Evolutionary conservation across 2,888 invertebrate species (phyloP), one percentile per base, ranked within the genome.

Genomic region (Cryptus armator): DNA sequence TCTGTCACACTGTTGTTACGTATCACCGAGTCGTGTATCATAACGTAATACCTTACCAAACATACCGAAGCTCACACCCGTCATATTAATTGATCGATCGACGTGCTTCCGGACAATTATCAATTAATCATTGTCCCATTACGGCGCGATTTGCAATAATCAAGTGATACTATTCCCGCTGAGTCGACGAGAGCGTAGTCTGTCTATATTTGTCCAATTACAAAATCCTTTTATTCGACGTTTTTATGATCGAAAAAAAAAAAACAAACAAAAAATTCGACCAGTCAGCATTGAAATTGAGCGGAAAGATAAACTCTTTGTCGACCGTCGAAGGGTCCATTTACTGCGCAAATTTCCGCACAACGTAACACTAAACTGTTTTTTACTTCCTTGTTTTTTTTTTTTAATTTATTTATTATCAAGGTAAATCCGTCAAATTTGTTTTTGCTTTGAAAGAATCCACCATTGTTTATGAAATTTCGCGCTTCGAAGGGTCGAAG

Each of bases 41-140:
- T 56, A 32, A 62, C 67, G 67, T 43, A 59, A 68, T 68, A 44
- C 64, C 32, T 10, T n/a, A 62, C 32, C 9, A 53, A 68, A 32
- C 59, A 62, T 46, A n/a, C 64, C 68, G 32, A 71, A 81, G 62
- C 68, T 62, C 24, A 64, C 24, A 56, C 44, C 68, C 72, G 64
- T 81, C 78, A 64, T 48, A 78, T 77, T 75, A 74, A 70, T 81
- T 81, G 84, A 81, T 84, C 43, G 74, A 84, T 70, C 46, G 83
- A 51, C 59, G 46, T 74, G 56, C 68, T 78, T 75, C 67, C 74
- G 67, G 44, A 46, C 72, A 72, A 79, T 84, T 75, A 78, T 46
- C 74, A 74, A 84, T 84, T 81, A 84, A 84, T 84, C 84, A 77
- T 19, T 19, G 78, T 66, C 70, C 62, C 78, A 53, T 78, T 81